Evolutionary conservation across 2,888 invertebrate species (phyloP).

Genomic region (Melinopterus prodromus): DNA sequence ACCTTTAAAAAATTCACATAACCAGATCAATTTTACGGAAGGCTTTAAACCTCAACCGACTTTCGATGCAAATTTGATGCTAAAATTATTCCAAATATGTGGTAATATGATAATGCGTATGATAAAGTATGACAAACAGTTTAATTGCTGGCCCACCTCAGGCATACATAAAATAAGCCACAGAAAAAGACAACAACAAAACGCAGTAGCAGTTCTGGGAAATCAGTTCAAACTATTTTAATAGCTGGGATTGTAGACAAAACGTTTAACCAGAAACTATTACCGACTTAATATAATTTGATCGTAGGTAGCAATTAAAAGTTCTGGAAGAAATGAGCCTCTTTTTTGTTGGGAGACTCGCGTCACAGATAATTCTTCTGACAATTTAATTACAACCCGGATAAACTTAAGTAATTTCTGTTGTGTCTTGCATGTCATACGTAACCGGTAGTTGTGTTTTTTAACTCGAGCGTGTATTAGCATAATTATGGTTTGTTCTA

Average conservation of each 20-base stretch:
- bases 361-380: neutral
- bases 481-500: neutral
- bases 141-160: neutral
- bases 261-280: neutral
- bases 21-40: neutral
- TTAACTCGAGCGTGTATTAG: neutral
- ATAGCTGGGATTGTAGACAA: neutral
- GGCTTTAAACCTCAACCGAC: neutral
- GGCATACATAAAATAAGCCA: neutral
- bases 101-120: neutral
- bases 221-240: neutral
- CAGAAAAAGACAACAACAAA: neutral
- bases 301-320: neutral
- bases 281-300: neutral
- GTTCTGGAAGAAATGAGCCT: neutral
- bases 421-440: neutral
- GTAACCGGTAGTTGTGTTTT: neutral
- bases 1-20: neutral
- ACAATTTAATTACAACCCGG: neutral
- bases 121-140: neutral
- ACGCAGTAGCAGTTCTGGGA: neutral
- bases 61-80: neutral
- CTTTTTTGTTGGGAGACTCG: neutral
- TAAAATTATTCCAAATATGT: neutral
- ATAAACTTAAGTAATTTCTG: neutral